Evolutionary conservation across 1,140 invertebrate genomes (phyloP).

Genomic region (Colletes latitarsis): DNA sequence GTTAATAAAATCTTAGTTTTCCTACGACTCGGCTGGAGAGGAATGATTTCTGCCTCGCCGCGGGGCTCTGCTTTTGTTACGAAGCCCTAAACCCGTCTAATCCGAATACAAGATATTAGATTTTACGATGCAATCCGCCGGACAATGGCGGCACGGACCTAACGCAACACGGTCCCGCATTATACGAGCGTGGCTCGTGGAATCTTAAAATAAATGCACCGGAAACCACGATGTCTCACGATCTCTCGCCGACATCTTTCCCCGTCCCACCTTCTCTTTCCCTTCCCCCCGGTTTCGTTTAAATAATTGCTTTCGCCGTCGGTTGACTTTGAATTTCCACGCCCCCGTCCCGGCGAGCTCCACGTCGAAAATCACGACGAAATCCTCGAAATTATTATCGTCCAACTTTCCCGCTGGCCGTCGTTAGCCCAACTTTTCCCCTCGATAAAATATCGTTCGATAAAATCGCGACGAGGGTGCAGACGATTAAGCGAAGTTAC

Average conservation of each 20-base stretch:
- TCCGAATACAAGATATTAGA: slow-evolving; percentile 61
- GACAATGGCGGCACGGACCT: slow-evolving; percentile 47
- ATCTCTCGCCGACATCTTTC: neutral
- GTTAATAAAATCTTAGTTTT: slow-evolving; percentile 17
- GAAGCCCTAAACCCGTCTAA: slow-evolving; percentile 55
- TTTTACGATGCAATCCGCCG: slow-evolving; percentile 59
- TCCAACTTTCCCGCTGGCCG: slow-evolving; percentile 14
- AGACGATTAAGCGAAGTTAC: slow-evolving; percentile 34
- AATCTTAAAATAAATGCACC: slow-evolving; percentile 32
- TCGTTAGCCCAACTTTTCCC: slow-evolving; percentile 4
- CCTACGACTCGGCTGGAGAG: slow-evolving; percentile 2
- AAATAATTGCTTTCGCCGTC: slow-evolving; percentile 4
- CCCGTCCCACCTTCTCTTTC: neutral
- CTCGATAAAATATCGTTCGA: slow-evolving; percentile 28
- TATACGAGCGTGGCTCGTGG: slow-evolving; percentile 8
- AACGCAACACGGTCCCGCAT: slow-evolving; percentile 9
- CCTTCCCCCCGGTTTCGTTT: neutral
- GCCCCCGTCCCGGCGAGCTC: neutral
- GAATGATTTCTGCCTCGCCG: slow-evolving; percentile 40
- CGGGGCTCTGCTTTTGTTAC: slow-evolving; percentile 40
- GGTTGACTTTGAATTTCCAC: neutral
- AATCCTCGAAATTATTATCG: slow-evolving; percentile 18
- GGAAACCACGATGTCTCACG: neutral
- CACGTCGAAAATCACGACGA: neutral
- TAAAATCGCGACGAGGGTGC: slow-evolving; percentile 39